phyloP scores from a whole-genome alignment of 2,113 vertebrate species.

The Asarcornis scutulata region DNA sequence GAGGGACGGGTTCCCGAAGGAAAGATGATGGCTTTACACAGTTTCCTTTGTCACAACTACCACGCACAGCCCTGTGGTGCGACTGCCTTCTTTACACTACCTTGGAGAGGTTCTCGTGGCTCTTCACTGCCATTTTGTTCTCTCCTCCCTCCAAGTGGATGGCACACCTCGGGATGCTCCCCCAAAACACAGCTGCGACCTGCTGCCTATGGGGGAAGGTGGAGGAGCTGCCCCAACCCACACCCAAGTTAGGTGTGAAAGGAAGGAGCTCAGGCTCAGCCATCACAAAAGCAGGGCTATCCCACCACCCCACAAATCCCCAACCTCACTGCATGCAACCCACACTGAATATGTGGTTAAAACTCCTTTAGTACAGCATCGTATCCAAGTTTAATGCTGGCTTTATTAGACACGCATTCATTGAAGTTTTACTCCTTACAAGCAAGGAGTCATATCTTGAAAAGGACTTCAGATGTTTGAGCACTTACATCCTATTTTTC shows the following conservation, averaged over 20 bases:
- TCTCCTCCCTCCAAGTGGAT: neutral
- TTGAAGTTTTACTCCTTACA: neutral
- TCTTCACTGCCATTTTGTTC: neutral
- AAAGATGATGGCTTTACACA: neutral
- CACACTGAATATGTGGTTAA: accelerated
- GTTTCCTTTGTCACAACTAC: neutral
- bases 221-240: neutral
- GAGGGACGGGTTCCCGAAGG: no score
- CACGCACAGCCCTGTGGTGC: no score
- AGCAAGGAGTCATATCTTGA: neutral
- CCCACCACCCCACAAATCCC: neutral
- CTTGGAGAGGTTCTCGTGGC: neutral
- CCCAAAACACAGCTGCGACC: accelerated
- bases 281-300: neutral
- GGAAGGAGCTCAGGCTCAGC: neutral
- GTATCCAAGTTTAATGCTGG: accelerated
- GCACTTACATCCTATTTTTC: neutral
- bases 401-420: neutral
- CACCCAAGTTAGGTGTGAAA: accelerated
- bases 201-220: neutral
- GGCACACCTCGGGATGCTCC: accelerated
- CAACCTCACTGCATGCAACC: accelerated
- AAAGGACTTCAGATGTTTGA: neutral
- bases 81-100: no score
- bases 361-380: neutral